These are phyloP conservation scores for Microcebus tavaratra DNA, from an alignment of 2,113 vertebrate species.

Conservation along the genomic window DNA sequence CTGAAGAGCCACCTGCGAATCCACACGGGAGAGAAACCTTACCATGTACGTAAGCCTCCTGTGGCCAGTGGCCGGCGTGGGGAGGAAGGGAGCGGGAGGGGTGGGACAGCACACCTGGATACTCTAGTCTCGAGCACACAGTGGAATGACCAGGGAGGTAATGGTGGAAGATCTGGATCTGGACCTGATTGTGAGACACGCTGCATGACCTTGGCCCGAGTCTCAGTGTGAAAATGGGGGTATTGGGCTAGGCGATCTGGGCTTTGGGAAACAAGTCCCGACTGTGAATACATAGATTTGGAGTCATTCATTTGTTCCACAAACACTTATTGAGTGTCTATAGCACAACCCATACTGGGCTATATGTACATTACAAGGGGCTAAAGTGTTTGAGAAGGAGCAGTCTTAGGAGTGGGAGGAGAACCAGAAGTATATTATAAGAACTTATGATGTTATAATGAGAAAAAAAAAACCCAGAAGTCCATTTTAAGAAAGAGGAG, in stretches of 20 bases:
- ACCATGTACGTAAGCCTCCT: slow-evolving; percentile 90
- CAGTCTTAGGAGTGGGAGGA: not conserved
- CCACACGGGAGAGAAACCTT: slow-evolving; percentile 98
- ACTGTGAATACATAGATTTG: not conserved
- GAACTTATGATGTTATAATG: not conserved
- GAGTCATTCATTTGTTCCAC: not conserved
- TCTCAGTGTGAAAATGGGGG: rapidly evolving
- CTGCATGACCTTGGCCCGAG: not conserved
- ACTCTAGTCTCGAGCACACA: not conserved
- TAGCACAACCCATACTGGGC: not conserved
- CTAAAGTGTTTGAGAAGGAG: not conserved
- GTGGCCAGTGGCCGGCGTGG: rapidly evolving
- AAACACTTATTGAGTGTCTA: not conserved
- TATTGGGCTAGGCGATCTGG: not conserved
- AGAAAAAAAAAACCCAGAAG: not conserved
- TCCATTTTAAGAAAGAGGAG: not conserved
- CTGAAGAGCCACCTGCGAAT: slow-evolving; percentile 98
- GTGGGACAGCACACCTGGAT: not conserved
- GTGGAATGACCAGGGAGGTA: not conserved
- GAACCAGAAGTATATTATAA: not conserved
- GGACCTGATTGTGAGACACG: not conserved
- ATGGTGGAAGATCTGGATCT: not conserved
- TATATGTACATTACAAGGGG: not conserved
- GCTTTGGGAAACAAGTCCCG: not conserved
- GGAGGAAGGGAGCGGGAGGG: too few species aligned